These are phyloP conservation scores for Callionymus lyra DNA, from an alignment of 2,113 vertebrate species.

Conservation along the genomic window DNA sequence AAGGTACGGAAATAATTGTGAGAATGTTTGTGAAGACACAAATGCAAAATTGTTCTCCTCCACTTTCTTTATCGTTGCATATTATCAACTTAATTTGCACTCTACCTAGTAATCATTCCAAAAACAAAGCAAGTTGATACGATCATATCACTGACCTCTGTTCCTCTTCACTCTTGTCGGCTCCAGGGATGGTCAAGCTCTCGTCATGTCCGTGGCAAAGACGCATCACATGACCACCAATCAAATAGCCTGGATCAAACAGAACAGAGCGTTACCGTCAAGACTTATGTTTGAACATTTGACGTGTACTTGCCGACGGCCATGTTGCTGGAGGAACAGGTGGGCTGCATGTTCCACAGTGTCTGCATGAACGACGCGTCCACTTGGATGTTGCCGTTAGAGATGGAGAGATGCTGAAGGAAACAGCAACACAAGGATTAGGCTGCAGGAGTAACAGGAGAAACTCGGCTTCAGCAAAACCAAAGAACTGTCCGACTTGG, in stretches of 20 bases:
- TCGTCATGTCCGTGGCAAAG: slow-evolving; percentile 94
- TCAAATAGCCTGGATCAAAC: slow-evolving; percentile 73
- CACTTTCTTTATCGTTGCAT: no score
- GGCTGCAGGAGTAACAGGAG: background rate
- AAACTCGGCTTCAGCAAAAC: slow-evolving; percentile 6
- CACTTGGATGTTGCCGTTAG: slow-evolving; percentile 82
- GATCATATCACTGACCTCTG: slow-evolving; percentile 73
- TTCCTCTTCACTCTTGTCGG: slow-evolving; percentile 76
- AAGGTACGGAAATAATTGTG: no score
- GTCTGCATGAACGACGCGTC: slow-evolving; percentile 98
- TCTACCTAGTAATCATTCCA: no score
- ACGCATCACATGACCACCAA: slow-evolving; percentile 87
- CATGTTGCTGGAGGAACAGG: slow-evolving; percentile 81
- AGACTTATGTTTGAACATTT: background rate
- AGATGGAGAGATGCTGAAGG: slow-evolving; percentile 83
- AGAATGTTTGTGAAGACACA: no score
- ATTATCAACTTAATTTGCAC: no score
- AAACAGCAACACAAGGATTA: slow-evolving; percentile 7
- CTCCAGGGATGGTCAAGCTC: slow-evolving; percentile 85
- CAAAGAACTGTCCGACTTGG: slow-evolving; percentile 2
- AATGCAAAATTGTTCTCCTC: no score
- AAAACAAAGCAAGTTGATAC: no score
- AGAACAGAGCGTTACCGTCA: background rate
- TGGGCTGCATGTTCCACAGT: slow-evolving; percentile 94
- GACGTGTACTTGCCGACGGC: slow-evolving; percentile 75